These are phyloP conservation scores for Acronicta aceris DNA, from an alignment of 2,888 invertebrate species.

Conservation along the genomic window DNA sequence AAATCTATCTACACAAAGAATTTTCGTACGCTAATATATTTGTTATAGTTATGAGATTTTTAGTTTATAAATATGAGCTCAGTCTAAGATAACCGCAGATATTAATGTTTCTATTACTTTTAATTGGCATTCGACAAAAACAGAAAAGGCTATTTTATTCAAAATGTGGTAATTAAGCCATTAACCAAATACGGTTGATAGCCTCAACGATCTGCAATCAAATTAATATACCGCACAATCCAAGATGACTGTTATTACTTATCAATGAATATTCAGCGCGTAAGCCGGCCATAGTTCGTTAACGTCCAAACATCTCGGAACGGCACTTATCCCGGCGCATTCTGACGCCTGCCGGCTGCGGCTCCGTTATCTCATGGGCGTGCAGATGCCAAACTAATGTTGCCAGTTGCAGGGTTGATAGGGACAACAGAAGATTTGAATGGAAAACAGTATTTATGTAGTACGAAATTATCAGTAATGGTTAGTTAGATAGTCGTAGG, in stretches of 20 bases:
- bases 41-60: no score
- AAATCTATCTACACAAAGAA: no score
- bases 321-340: slow-evolving; percentile 61
- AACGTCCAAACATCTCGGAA: slow-evolving; percentile 55
- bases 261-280: slow-evolving; percentile 57
- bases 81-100: no score
- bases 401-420: slow-evolving; percentile 10
- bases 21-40: no score
- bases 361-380: slow-evolving; percentile 62
- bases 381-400: slow-evolving; percentile 57
- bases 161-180: no score
- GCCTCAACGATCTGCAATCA: slow-evolving; percentile 4
- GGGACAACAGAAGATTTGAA: neutral
- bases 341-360: slow-evolving; percentile 51
- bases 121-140: no score
- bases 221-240: slow-evolving; percentile 41
- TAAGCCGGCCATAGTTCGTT: slow-evolving; percentile 54
- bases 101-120: no score
- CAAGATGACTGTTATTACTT: slow-evolving; percentile 50
- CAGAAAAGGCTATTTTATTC: no score
- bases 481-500: no score
- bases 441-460: neutral
- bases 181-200: no score
- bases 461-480: neutral
- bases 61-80: no score